Conservation (phyloP, 2,113 vertebrate species). For the Aix galericulata region DNA sequence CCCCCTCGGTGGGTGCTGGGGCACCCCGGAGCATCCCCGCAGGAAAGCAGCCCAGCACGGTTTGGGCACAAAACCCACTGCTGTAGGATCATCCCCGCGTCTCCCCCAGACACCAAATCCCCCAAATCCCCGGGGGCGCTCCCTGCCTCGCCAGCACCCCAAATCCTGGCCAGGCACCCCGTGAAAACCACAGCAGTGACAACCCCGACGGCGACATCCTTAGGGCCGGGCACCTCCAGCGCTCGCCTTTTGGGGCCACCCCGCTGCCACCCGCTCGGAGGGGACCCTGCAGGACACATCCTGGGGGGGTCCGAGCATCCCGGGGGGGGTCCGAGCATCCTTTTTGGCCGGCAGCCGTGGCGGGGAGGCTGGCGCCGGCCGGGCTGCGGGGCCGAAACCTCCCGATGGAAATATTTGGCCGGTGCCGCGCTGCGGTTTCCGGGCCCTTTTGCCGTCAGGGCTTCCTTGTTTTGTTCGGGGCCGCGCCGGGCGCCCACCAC, state of each 20-base stretch:
- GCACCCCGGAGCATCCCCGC: neutral
- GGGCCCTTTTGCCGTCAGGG: neutral
- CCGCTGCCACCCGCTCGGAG: fast-evolving
- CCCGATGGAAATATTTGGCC: conserved; percentile 8
- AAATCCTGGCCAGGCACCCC: neutral
- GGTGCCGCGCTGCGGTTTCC: conserved; percentile 50
- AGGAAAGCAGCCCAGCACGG: neutral
- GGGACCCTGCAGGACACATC: neutral
- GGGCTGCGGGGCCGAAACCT: conserved; percentile 15
- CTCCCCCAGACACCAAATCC: neutral
- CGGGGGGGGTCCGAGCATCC: neutral
- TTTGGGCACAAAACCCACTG: neutral
- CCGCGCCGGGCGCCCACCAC: neutral
- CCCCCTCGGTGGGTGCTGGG: neutral
- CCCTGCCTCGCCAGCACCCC: neutral
- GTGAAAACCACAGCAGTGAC: neutral
- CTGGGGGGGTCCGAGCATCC: neutral
- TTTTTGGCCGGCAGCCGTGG: neutral
- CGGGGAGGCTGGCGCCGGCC: neutral
- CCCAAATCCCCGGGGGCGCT: fast-evolving
- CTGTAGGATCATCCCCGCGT: neutral
- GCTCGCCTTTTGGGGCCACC: too few relatives aligned
- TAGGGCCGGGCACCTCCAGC: fast-evolving
- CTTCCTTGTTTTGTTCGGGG: conserved; percentile 63
- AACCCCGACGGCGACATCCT: neutral